Conservation (phyloP, 2,113 vertebrate genomes). For the Gymnogyps californianus region DNA sequence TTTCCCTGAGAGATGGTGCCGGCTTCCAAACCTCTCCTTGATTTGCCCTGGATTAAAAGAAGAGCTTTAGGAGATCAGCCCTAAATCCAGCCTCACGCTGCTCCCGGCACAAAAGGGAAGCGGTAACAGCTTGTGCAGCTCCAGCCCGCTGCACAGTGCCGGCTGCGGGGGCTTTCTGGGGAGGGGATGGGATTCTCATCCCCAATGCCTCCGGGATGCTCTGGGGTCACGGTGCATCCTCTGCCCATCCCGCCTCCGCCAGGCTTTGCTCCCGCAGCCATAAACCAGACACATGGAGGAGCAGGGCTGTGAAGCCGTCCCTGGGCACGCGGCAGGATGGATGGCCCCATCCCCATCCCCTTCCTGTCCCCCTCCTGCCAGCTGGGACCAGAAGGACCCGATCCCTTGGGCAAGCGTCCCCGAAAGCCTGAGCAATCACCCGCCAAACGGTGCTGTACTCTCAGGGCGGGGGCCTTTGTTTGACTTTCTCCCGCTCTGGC, state of each 20-base stretch:
- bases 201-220: not conserved
- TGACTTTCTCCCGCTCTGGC: constrained; percentile 45
- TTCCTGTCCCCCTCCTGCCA: not conserved
- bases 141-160: not conserved
- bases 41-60: constrained; percentile 60
- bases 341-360: fast-evolving
- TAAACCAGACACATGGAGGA: fast-evolving
- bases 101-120: constrained; percentile 54
- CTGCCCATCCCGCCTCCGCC: fast-evolving
- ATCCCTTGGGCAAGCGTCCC: not conserved
- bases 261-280: fast-evolving
- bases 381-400: not conserved
- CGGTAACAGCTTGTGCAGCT: constrained; percentile 71
- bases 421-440: not conserved
- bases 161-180: not conserved
- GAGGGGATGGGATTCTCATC: not conserved
- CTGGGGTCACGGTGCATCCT: fast-evolving
- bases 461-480: constrained; percentile 64
- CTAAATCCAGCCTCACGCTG: constrained; percentile 44
- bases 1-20: constrained; percentile 62
- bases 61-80: constrained; percentile 43
- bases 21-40: constrained; percentile 55
- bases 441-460: constrained; percentile 4
- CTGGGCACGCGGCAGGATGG: fast-evolving
- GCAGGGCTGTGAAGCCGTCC: fast-evolving